Evolutionary conservation across 2,888 invertebrate genomes (phyloP).

Genomic region (Ochropleura plecta): DNA sequence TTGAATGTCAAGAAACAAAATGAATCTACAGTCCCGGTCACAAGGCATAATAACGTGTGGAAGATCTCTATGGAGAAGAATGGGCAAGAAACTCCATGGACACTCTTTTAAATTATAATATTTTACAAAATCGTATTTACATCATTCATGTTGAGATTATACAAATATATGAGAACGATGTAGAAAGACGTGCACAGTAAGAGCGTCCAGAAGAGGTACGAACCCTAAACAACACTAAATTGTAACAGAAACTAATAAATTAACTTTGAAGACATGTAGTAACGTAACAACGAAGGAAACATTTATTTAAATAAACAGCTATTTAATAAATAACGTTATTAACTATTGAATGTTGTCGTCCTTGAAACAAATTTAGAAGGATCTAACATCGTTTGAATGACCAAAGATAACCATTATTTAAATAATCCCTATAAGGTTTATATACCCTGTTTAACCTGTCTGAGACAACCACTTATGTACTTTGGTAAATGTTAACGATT

Average conservation of each 20-base stretch:
- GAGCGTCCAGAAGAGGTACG: no score
- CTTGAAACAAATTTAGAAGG: constrained; percentile 29
- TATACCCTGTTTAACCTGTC: constrained; percentile 2
- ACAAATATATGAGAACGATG: no score
- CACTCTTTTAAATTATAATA: no score
- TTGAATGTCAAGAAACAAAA: no score
- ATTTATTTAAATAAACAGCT: neutral
- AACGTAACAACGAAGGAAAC: neutral
- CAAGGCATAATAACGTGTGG: no score
- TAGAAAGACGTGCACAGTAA: no score
- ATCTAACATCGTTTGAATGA: neutral
- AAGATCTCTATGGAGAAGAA: no score
- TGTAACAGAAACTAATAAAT: neutral
- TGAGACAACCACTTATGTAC: neutral
- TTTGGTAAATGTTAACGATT: constrained; percentile 22
- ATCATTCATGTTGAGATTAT: no score
- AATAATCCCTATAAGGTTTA: constrained; percentile 6
- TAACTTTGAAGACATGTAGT: neutral
- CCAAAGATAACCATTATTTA: constrained; percentile 25
- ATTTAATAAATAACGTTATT: constrained; percentile 1
- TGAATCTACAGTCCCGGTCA: no score
- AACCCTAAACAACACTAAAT: neutral
- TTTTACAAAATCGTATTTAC: no score
- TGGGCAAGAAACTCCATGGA: no score
- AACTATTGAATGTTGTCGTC: constrained; percentile 15